Percentiles rank a stretch among this genome's conserved stretches.
Conservation (phyloP, 2,888 invertebrate genomes). For the Drosophila antonietae region DNA sequence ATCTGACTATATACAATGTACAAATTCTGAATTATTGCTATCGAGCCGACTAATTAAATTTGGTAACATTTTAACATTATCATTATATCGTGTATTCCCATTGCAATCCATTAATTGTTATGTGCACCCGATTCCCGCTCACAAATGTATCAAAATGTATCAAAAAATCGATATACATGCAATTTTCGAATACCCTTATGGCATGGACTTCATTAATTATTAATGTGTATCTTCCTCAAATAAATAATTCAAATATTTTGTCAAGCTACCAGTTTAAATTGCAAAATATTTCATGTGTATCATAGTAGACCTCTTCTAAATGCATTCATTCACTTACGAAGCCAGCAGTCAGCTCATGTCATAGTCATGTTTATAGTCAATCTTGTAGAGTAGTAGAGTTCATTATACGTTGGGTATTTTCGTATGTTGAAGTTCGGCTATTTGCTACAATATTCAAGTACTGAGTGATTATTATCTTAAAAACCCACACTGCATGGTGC, state of each 20-base stretch:
- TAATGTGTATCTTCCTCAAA: background rate
- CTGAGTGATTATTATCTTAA: constrained; percentile 12
- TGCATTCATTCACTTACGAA: too few relatives aligned
- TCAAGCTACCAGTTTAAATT: too few relatives aligned
- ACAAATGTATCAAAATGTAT: background rate
- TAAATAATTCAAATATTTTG: background rate
- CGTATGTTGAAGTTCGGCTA: background rate
- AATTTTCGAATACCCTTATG: background rate
- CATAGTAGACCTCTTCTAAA: too few relatives aligned
- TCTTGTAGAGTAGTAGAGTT: background rate
- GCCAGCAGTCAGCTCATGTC: background rate
- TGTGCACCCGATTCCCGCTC: background rate
- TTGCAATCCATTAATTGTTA: background rate
- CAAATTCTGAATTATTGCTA: too few relatives aligned
- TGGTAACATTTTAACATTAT: background rate
- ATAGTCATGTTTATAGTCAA: background rate
- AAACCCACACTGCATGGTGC: constrained; percentile 36
- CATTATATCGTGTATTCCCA: background rate
- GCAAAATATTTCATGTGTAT: too few relatives aligned
- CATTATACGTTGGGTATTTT: background rate
- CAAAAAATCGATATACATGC: background rate
- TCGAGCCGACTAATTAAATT: too few relatives aligned
- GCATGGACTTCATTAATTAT: background rate
- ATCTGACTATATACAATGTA: too few relatives aligned
- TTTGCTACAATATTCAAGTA: background rate